Base-by-base conservation (phyloP, 2,888 invertebrate genomes). In the Subacronicta megacephala region DNA sequence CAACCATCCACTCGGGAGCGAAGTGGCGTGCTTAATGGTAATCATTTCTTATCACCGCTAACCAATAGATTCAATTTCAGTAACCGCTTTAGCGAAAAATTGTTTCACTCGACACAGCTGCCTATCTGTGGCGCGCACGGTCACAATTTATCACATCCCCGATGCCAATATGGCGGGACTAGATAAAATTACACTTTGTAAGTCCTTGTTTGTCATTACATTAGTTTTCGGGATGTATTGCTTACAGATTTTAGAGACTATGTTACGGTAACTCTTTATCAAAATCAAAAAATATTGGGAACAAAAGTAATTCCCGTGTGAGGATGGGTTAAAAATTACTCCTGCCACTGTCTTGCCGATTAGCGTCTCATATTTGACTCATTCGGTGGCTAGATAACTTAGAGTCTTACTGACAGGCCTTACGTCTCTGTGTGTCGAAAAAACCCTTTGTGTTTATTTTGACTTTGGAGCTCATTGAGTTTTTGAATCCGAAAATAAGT, bases 1-100 rank as follows among this genome's bases (percentile, higher is more conserved):
- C 55, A 12, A 56, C 50, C 68, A 60, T 51, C 62, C 60, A 56
- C 45, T 52, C 56, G 51, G 50, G 49, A 38, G 59, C 72, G 77
- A 66, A 73, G 72, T 70, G 75, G 72, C 77, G 77, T 46, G 54
- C 40, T 63, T 75, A 73, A 80, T 81, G 80, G 80, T 85, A 85
- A 90, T 81, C 83, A 83, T 80, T 84, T 76, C 80, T 85, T 87
- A 88, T 86, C 87, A 74, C 47, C 77, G 76, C 75, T 76, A 72
- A 70, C 75, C 82, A 72, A 76, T 75, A 85, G 86, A 92, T 93
- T 89, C 93, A 92, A 94, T 94, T 92, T 92, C 84, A 85, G 88
- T 79, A 87, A 82, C 86, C 93, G 89, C 79, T 89, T 90, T 85
- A 92, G 91, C 94, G 94, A 90, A 88, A 94, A 94, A 94, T 94